Conservation (phyloP, 2,113 vertebrate species). For the Malaclemys terrapin region DNA sequence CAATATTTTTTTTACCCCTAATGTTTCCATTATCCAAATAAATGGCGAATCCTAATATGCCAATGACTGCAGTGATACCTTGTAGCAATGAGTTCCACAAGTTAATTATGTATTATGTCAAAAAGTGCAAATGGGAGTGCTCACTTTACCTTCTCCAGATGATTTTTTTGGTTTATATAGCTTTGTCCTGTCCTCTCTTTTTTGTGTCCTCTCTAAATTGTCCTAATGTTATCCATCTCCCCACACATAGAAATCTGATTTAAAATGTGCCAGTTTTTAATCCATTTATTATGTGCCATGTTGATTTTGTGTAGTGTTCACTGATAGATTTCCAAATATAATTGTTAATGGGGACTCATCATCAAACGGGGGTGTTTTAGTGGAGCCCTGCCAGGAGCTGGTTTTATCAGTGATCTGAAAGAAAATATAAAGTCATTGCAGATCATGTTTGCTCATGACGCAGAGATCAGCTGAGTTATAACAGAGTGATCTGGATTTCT, state of each 20-base stretch:
- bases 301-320: accelerated
- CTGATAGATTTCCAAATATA: neutral
- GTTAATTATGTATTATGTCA: no score
- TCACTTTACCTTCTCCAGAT: no score
- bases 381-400: accelerated
- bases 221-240: no score
- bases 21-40: no score
- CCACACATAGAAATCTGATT: neutral
- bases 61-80: no score
- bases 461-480: neutral
- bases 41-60: no score
- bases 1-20: accelerated
- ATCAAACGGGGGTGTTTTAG: neutral
- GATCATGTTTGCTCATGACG: accelerated
- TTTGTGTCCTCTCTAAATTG: no score
- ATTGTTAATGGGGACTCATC: neutral
- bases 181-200: no score
- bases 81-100: no score
- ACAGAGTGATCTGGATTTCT: neutral
- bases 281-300: accelerated
- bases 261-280: neutral
- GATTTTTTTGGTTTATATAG: no score
- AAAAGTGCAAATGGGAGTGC: no score
- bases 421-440: neutral
- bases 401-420: neutral